A percentile compares a stretch with the other conserved stretches of the same genome.
Evolutionary conservation across 2,888 invertebrate species (phyloP).

Genomic region (Stenolophus ochropezus): DNA sequence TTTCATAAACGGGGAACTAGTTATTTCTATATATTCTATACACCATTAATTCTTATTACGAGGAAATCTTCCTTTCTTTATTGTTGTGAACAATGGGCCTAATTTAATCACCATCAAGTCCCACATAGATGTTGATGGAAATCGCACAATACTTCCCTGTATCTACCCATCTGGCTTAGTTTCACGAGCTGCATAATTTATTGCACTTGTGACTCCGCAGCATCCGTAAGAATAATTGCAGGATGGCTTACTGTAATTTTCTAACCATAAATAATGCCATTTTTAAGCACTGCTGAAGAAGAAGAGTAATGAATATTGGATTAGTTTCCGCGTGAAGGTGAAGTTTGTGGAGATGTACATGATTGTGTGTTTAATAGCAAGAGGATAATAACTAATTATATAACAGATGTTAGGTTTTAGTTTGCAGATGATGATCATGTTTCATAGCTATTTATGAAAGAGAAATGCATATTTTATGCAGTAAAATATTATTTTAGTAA

Average conservation of each 20-base stretch:
- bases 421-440: background rate
- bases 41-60: background rate
- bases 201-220: constrained; percentile 17
- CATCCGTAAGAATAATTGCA: constrained; percentile 20
- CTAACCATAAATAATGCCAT: constrained; percentile 22
- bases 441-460: background rate
- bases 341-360: background rate
- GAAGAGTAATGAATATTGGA: constrained; percentile 19
- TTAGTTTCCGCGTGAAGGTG: constrained; percentile 35
- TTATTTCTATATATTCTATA: background rate
- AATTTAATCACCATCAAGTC: constrained; percentile 27
- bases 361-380: background rate
- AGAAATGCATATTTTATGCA: too few species aligned
- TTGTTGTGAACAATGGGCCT: background rate
- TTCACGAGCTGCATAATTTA: constrained; percentile 26
- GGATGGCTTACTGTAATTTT: constrained; percentile 24
- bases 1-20: background rate
- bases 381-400: background rate
- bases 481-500: too few species aligned
- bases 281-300: background rate
- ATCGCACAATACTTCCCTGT: constrained; percentile 19
- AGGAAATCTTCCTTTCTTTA: background rate
- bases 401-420: background rate
- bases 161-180: constrained; percentile 30
- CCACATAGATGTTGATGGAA: background rate